Conservation (phyloP, 2,888 invertebrate species). For the Bhutanitis thaidina region DNA sequence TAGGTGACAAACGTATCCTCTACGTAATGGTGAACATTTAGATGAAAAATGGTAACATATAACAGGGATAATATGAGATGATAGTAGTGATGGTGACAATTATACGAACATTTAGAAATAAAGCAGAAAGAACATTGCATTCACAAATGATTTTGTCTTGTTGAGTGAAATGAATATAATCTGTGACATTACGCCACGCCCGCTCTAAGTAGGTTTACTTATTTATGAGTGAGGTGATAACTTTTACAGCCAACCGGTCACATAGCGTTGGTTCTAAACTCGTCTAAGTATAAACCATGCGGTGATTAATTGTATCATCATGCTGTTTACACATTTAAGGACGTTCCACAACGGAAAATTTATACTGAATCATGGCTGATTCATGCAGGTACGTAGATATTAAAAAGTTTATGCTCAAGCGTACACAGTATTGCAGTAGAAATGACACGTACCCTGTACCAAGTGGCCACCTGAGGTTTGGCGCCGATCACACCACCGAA, state of each 20-base stretch:
- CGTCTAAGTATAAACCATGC: conserved; percentile 36
- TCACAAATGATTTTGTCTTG: background rate
- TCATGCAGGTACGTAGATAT: conserved; percentile 38
- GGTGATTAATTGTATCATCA: conserved; percentile 37
- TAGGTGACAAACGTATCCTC: too few species aligned
- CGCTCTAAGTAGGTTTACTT: conserved; percentile 9
- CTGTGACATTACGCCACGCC: conserved; percentile 5
- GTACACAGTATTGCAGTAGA: conserved; percentile 28
- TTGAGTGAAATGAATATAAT: conserved; percentile 3
- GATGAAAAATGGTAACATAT: too few species aligned
- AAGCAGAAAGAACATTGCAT: conserved; percentile 6
- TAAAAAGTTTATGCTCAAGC: conserved; percentile 28
- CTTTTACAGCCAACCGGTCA: conserved; percentile 28
- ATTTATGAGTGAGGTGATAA: conserved; percentile 8
- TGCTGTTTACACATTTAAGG: conserved; percentile 30
- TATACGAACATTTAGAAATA: background rate
- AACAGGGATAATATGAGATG: background rate
- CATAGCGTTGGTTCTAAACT: conserved; percentile 23
- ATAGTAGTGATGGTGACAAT: background rate
- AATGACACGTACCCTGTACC: conserved; percentile 91
- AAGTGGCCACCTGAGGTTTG: conserved; percentile 89
- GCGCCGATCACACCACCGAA: conserved; percentile 71
- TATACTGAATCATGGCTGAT: conserved; percentile 34
- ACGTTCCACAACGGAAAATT: conserved; percentile 22
- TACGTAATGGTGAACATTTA: too few species aligned